Evolutionary conservation across 2,797 vertebrate species (phyloP).

Genomic region (Characodon lateralis): DNA sequence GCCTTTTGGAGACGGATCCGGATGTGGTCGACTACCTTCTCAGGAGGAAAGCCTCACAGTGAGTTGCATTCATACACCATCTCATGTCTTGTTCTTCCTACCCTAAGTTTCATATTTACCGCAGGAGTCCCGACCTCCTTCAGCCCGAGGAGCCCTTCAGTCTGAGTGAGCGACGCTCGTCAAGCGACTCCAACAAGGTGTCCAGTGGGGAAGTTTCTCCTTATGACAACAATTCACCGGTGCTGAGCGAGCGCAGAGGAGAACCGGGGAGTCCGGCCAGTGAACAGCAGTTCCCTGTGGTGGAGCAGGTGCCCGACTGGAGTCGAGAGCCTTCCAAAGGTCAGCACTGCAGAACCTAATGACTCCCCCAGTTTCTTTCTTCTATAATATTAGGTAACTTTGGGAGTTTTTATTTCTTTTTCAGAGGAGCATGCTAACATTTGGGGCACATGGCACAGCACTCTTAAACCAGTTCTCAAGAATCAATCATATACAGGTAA

Average conservation of each 20-base stretch:
- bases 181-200: slow-evolving; percentile 94
- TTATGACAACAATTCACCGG: slow-evolving; percentile 96
- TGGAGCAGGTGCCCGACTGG: slow-evolving; percentile 80
- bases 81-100: rapidly evolving
- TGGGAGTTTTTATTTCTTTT: slow-evolving; percentile 12
- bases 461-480: slow-evolving; percentile 88
- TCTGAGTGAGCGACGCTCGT: slow-evolving; percentile 88
- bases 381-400: background rate
- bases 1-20: slow-evolving; percentile 91
- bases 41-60: slow-evolving; percentile 93
- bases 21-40: slow-evolving; percentile 96
- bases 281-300: slow-evolving; percentile 82
- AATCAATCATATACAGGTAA: slow-evolving; percentile 88
- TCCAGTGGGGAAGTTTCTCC: slow-evolving; percentile 96
- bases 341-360: slow-evolving; percentile 49
- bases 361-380: background rate
- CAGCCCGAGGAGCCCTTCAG: slow-evolving; percentile 84
- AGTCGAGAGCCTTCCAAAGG: slow-evolving; percentile 84
- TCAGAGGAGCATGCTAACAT: slow-evolving; percentile 89
- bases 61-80: slow-evolving; percentile 41
- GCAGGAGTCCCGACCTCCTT: slow-evolving; percentile 88
- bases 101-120: slow-evolving; percentile 3
- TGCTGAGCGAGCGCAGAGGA: slow-evolving; percentile 88
- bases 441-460: slow-evolving; percentile 98
- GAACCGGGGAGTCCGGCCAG: slow-evolving; percentile 74